Conservation (phyloP, 2,888 invertebrate genomes). For the Adelphocoris suturalis region DNA sequence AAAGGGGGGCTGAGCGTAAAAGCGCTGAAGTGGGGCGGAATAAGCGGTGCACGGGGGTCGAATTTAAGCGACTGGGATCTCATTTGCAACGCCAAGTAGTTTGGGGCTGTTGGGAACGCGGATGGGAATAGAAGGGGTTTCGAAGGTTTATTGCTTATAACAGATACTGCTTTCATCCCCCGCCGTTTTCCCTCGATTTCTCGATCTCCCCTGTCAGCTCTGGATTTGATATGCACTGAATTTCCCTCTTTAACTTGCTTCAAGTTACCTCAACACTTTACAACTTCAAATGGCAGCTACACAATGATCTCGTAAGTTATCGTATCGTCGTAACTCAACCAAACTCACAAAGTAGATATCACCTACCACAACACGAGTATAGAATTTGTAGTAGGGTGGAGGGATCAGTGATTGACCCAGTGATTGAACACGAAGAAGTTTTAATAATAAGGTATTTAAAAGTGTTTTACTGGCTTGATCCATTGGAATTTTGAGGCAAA, state of each 20-base stretch:
- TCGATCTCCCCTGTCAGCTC: slow-evolving; percentile 11
- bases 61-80: slow-evolving; percentile 34
- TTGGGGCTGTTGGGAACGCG: slow-evolving; percentile 5
- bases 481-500: too few species aligned
- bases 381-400: too few species aligned
- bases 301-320: too few species aligned
- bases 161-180: slow-evolving; percentile 13
- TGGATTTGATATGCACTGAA: neutral
- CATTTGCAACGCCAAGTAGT: slow-evolving; percentile 34
- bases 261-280: too few species aligned
- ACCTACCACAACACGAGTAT: too few species aligned
- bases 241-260: neutral
- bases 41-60: slow-evolving; percentile 30
- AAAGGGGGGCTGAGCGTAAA: neutral
- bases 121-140: neutral
- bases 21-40: slow-evolving; percentile 25
- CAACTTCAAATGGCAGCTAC: too few species aligned
- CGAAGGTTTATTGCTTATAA: slow-evolving; percentile 31
- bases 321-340: too few species aligned
- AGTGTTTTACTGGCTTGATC: too few species aligned
- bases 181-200: neutral
- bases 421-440: too few species aligned
- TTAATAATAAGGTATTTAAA: too few species aligned
- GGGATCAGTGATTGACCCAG: too few species aligned
- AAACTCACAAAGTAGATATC: too few species aligned